Conservation (phyloP, 2,888 invertebrate species). For the Pachymerium ferrugineum region DNA sequence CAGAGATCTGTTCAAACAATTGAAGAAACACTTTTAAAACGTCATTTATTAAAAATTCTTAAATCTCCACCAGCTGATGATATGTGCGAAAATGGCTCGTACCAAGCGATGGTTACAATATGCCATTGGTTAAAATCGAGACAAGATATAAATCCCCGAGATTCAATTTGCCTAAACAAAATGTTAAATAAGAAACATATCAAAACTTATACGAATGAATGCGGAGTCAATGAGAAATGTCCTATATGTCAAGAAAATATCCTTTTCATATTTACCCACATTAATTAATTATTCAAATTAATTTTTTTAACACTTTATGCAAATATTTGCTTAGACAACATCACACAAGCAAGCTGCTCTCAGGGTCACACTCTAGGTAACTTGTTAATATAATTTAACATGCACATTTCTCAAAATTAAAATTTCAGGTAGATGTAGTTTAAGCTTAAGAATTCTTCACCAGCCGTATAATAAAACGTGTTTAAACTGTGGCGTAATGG, state of each 20-base stretch:
- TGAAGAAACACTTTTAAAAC: constrained; percentile 10
- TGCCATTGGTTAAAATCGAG: background rate
- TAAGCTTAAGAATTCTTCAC: background rate
- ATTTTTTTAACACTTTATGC: background rate
- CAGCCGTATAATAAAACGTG: background rate
- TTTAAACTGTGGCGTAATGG: background rate
- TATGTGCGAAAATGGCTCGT: background rate
- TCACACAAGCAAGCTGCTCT: background rate
- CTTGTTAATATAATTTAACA: background rate
- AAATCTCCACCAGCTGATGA: background rate
- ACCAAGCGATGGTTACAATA: background rate
- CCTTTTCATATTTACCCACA: background rate
- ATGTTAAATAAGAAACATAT: background rate
- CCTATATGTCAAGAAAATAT: background rate
- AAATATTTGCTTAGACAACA: background rate
- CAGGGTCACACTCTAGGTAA: background rate
- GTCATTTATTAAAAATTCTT: background rate
- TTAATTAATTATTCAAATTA: background rate
- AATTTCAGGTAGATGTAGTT: constrained; percentile 4
- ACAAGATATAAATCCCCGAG: background rate
- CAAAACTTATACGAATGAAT: background rate
- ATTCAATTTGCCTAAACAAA: background rate
- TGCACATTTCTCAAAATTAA: background rate
- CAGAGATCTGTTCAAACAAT: background rate
- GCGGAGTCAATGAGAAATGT: background rate